phyloP scores from a whole-genome alignment of 2,888 invertebrate species.

The Limnephilus rhombicus region DNA sequence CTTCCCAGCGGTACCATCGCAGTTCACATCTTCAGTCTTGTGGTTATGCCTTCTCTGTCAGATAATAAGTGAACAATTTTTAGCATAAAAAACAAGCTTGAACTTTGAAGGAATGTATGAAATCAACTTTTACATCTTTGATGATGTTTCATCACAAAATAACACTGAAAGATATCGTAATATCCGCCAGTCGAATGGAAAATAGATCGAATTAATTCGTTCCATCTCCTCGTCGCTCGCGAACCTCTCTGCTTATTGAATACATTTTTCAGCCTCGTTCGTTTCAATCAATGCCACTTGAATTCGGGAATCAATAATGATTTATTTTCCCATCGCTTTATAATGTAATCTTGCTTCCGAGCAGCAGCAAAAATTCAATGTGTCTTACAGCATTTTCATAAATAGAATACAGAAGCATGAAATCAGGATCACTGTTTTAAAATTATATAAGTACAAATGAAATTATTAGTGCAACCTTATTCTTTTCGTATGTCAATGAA shows the following conservation, averaged over 20 bases:
- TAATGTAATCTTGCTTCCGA: neutral
- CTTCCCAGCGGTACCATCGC: no score
- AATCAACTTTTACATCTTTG: neutral
- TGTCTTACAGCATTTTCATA: neutral
- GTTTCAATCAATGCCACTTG: conserved; percentile 1
- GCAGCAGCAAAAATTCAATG: neutral
- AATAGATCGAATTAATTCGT: neutral
- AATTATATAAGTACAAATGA: no score
- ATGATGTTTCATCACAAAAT: neutral
- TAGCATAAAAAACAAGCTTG: neutral
- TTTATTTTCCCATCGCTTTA: neutral
- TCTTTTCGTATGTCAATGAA: neutral
- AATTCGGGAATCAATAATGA: neutral
- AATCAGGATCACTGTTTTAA: no score
- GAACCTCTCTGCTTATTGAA: neutral
- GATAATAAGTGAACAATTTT: neutral
- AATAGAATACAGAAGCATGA: neutral
- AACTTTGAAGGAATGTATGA: neutral
- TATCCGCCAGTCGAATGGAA: neutral
- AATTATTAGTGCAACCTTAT: no score
- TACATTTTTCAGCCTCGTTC: neutral
- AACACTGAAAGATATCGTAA: neutral
- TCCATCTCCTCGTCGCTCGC: neutral
- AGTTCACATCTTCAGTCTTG: neutral
- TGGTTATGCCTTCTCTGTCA: neutral